Evolutionary conservation across 2,888 invertebrate species (phyloP).

Genomic region (Dryobotodes eremita): DNA sequence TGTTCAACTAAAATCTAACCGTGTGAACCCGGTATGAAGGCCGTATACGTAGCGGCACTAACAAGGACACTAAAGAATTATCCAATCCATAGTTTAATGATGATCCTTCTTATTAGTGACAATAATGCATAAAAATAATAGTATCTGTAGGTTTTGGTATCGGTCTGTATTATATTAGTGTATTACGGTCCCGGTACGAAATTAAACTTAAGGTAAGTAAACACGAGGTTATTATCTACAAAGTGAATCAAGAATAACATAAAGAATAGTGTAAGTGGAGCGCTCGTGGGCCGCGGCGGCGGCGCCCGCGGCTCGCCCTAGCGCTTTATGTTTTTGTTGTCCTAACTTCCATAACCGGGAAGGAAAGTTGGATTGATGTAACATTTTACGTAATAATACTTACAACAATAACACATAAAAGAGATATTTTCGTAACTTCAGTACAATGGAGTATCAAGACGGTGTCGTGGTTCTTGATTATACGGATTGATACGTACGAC

Average conservation of each 20-base stretch:
- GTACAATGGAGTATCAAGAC: conserved; percentile 45
- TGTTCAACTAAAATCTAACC: not conserved
- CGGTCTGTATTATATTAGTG: not conserved
- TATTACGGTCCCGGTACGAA: not conserved
- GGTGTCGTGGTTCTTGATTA: conserved; percentile 51
- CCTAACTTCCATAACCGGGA: conserved; percentile 73
- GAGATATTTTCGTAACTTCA: conserved; percentile 68
- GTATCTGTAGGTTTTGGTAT: not conserved
- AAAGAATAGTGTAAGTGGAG: conserved; percentile 39
- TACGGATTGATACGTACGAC: conserved; percentile 27
- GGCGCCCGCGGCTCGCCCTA: conserved; percentile 69
- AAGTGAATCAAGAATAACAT: conserved; percentile 42
- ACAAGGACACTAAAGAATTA: not conserved
- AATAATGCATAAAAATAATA: not conserved
- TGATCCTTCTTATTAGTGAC: not conserved
- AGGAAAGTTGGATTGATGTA: conserved; percentile 79
- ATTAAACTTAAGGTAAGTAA: conserved; percentile 33
- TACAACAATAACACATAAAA: conserved; percentile 66
- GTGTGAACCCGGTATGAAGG: not conserved
- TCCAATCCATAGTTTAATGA: not conserved
- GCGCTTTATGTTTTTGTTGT: conserved; percentile 75
- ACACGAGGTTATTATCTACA: conserved; percentile 40
- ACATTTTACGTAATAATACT: conserved; percentile 75
- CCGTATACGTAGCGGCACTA: too few relatives aligned
- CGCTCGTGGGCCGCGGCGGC: conserved; percentile 48